Conservation (phyloP, 2,113 vertebrate species). For the Bubo scandiacus region DNA sequence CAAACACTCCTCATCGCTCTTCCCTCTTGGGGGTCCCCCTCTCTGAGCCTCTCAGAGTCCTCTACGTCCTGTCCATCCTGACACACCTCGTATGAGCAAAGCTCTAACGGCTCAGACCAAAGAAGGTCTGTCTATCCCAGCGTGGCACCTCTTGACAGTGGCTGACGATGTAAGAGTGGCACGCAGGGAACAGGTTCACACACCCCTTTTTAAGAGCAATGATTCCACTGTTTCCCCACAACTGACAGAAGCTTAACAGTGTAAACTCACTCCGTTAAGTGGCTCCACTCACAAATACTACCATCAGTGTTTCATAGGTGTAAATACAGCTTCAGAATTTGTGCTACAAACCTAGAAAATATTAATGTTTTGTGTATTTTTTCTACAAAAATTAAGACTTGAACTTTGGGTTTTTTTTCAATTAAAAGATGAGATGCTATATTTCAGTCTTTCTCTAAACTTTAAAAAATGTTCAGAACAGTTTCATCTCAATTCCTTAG, state of each 20-base stretch:
- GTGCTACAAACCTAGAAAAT: neutral
- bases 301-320: too few relatives aligned
- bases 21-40: neutral
- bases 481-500: neutral
- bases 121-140: too few relatives aligned
- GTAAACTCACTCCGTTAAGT: neutral
- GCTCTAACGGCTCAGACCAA: neutral
- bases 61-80: neutral
- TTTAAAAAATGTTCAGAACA: neutral
- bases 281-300: neutral
- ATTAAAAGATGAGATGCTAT: neutral
- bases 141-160: rapidly evolving
- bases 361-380: neutral
- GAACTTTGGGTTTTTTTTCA: neutral
- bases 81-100: neutral
- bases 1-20: neutral
- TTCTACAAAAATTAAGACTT: neutral
- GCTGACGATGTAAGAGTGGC: rapidly evolving
- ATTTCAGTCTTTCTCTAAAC: neutral
- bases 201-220: neutral
- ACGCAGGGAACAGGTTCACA: neutral
- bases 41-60: neutral
- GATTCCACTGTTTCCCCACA: neutral
- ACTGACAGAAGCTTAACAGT: neutral
- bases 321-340: neutral